Evolutionary conservation across 2,797 vertebrate species (phyloP), one percentile per base, ranked within the genome.

Genomic region (Tadarida brasiliensis): DNA sequence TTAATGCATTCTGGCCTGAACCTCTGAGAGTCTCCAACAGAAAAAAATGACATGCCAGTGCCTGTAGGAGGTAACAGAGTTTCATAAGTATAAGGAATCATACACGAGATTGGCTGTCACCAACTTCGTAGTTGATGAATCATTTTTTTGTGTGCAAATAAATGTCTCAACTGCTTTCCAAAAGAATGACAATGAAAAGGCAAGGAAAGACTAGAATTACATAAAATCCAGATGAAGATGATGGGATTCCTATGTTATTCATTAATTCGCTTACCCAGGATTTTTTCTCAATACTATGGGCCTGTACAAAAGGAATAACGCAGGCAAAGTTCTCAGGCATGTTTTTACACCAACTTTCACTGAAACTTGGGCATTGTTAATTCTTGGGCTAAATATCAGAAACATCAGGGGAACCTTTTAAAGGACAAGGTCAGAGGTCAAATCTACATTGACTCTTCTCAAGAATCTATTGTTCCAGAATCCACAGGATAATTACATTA

Each of bases 91-190:
- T 94, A 33, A 80, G 54, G 56, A 91, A 94, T 93, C 73, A 94
- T 78, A 74, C 67, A 89, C 54, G 54, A 81, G 51, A 87, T 2
- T 15, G 39, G 39, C 20, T 82, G 11, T 84, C 30, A 56, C 17
- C 33, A 92, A 9, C 35, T 90, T 92, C 39, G 67, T 39, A 57
- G 59, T 4, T 90, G 77, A 65, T 14, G 4, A 68, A 63, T 83
- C 33, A 68, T 67, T 85, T 90, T 30, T 84, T n/a, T 83, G 87
- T 71, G 57, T 94, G 44, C 51, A 95, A 74, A 95, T 90, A 93
- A 96, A 84, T 73, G 51, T 90, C 68, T 91, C 22, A 88, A 92
- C 19, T 95, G 59, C 26, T 88, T 96, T 94, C 71, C 86, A 91
- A 91, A 94, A 22, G 19, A 94, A 81, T 30, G 47, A 90, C 89